phyloP scores from a whole-genome alignment of 2,113 vertebrate species.

The Alethe castanea region DNA sequence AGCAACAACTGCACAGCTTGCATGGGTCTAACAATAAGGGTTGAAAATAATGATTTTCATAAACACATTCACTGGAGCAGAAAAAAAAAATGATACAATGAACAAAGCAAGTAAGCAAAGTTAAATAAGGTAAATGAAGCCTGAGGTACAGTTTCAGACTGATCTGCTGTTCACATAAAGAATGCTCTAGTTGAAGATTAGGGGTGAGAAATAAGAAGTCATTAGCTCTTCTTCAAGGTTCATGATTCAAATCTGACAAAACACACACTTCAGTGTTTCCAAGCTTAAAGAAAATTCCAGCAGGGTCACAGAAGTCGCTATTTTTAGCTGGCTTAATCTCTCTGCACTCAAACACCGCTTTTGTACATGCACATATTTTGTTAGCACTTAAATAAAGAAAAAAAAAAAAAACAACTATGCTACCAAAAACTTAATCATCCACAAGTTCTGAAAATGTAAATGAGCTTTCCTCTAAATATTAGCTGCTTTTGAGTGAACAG shows the following conservation, averaged over 20 bases:
- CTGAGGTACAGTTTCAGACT: neutral
- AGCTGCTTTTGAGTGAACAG: conserved; percentile 7
- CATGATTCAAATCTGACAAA: conserved; percentile 71
- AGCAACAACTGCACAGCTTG: neutral
- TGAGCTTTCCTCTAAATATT: neutral
- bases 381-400: neutral
- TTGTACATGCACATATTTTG: conserved; percentile 20
- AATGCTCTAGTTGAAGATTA: conserved; percentile 40
- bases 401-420: neutral
- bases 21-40: neutral
- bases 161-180: neutral
- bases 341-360: conserved; percentile 50
- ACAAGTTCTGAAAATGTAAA: conserved; percentile 15
- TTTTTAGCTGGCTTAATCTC: conserved; percentile 72
- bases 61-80: neutral
- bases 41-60: conserved; percentile 1
- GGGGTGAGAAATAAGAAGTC: conserved; percentile 55
- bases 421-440: neutral
- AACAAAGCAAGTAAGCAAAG: neutral
- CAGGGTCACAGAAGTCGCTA: conserved; percentile 68
- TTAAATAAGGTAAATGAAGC: neutral
- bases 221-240: conserved; percentile 71
- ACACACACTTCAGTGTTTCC: conserved; percentile 76
- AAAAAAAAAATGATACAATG: neutral
- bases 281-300: conserved; percentile 73